phyloP scores from a whole-genome alignment of 2,113 vertebrate species.

The Thomomys bottae region DNA sequence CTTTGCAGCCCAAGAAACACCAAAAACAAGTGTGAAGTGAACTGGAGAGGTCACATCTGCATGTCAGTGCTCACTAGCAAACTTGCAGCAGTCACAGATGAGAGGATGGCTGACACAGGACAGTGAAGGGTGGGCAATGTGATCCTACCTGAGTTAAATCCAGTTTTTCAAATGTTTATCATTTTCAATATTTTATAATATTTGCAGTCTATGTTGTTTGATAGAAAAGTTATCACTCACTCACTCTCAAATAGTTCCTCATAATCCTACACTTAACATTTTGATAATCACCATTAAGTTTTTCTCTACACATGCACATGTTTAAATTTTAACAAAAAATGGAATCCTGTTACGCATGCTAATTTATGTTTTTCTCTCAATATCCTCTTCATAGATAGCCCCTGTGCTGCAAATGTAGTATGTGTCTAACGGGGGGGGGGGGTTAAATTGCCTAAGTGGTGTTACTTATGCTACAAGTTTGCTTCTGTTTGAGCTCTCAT shows the following conservation, averaged over 20 bases:
- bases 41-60: rapidly evolving
- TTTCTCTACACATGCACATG: background rate
- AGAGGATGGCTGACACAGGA: background rate
- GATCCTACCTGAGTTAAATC: background rate
- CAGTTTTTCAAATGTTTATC: background rate
- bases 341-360: background rate
- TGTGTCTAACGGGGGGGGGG: background rate
- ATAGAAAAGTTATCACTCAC: background rate
- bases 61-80: background rate
- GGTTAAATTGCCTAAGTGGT: background rate
- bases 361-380: background rate
- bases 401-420: background rate
- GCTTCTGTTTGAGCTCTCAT: background rate
- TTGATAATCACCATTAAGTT: background rate
- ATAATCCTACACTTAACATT: background rate
- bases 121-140: background rate
- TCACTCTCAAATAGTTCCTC: background rate
- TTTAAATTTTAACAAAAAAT: background rate
- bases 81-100: background rate
- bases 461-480: background rate
- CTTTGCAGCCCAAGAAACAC: background rate
- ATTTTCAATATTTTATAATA: background rate
- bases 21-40: background rate
- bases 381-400: background rate
- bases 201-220: background rate